Evolutionary conservation across 1,140 invertebrate genomes (phyloP).

Genomic region (Drosophila ohnishii): DNA sequence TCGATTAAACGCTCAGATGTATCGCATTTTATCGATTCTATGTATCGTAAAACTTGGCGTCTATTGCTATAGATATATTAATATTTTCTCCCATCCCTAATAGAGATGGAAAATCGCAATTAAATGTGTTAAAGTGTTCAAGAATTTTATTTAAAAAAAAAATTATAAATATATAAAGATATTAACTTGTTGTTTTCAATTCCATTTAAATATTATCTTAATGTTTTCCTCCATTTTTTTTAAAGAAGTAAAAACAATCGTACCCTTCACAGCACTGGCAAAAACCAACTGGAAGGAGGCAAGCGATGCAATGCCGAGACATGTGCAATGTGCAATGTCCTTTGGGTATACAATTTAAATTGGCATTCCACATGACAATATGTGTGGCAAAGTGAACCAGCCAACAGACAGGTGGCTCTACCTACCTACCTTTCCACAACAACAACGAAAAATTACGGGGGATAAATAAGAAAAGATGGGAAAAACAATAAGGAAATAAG

Average conservation of each 20-base stretch:
- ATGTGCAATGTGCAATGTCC: constrained; percentile 68
- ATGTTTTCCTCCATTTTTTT: neutral
- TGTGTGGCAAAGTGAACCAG: constrained; percentile 42
- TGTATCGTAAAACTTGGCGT: too few relatives aligned
- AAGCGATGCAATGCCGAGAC: constrained; percentile 48
- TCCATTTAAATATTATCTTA: neutral
- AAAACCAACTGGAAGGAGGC: neutral
- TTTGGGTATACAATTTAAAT: constrained; percentile 80
- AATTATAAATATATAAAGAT: too few relatives aligned
- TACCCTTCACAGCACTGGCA: constrained; percentile 12
- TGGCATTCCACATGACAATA: constrained; percentile 76
- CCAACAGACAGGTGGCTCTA: constrained; percentile 28
- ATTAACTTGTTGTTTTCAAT: neutral
- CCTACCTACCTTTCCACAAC: neutral
- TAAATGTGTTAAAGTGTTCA: too few relatives aligned
- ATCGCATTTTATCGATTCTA: too few relatives aligned
- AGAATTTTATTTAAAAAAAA: too few relatives aligned
- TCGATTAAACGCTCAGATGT: too few relatives aligned
- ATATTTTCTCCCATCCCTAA: too few relatives aligned
- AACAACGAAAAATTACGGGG: too few relatives aligned
- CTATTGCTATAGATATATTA: too few relatives aligned
- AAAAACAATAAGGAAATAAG: neutral
- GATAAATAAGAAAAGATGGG: neutral
- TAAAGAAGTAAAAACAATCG: neutral
- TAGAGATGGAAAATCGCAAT: too few relatives aligned